Evolutionary conservation across 2,888 invertebrate species (phyloP).

Genomic region (Lochmaea crataegi): DNA sequence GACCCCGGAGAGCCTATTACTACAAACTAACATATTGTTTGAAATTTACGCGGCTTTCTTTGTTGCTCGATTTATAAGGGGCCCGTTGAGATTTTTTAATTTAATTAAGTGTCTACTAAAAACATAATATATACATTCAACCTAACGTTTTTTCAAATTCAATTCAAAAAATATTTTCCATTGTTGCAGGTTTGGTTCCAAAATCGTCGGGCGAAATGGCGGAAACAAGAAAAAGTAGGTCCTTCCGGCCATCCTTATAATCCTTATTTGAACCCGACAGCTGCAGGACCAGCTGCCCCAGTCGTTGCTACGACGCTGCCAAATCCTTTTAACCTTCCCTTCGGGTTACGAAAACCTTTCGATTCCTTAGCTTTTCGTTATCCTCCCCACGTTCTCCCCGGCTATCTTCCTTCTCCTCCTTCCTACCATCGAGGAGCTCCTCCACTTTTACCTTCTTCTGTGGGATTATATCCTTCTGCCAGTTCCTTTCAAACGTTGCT

Average conservation of each 20-base stretch:
- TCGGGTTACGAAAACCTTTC: conserved; percentile 80
- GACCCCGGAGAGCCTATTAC: conserved; percentile 59
- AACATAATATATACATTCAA: conserved; percentile 1
- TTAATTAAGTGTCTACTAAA: conserved; percentile 54
- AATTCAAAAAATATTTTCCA: too few relatives aligned
- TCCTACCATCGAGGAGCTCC: conserved; percentile 69
- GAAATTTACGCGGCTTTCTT: conserved; percentile 60
- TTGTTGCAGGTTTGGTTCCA: conserved; percentile 91
- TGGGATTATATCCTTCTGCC: conserved; percentile 70
- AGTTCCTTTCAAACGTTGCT: conserved; percentile 87
- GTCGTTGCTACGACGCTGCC: conserved; percentile 82
- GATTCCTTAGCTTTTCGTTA: conserved; percentile 81
- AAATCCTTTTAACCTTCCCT: conserved; percentile 85
- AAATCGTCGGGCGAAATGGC: conserved; percentile 92
- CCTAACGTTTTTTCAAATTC: neutral
- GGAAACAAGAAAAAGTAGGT: conserved; percentile 93
- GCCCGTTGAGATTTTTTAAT: conserved; percentile 60
- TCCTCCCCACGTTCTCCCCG: conserved; percentile 71
- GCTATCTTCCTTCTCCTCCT: conserved; percentile 69
- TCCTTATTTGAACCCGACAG: conserved; percentile 79
- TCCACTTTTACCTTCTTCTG: conserved; percentile 75
- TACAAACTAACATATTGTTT: conserved; percentile 66
- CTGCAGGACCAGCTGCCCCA: conserved; percentile 71
- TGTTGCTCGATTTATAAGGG: conserved; percentile 57
- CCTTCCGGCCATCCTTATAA: conserved; percentile 92